phyloP scores from a whole-genome alignment of 2,888 invertebrate genomes.

The Coelinius sp. region DNA sequence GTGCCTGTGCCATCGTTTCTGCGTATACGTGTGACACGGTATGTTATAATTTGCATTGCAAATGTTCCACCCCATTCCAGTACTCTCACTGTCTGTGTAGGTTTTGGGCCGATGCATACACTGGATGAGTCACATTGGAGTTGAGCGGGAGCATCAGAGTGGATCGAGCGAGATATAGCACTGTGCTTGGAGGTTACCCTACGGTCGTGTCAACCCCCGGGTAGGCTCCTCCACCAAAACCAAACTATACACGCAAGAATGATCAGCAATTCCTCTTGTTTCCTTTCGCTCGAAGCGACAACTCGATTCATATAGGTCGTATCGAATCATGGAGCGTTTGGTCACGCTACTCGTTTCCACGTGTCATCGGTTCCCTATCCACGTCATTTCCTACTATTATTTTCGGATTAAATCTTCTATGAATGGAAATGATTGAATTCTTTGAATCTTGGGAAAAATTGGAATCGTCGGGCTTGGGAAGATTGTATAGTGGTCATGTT shows the following conservation, averaged over 20 bases:
- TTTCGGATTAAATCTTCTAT: slow-evolving; percentile 4
- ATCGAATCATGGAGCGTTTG: slow-evolving; percentile 45
- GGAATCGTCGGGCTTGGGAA: not conserved
- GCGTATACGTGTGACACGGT: slow-evolving; percentile 55
- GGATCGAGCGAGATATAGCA: slow-evolving; percentile 32
- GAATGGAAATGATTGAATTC: slow-evolving; percentile 37
- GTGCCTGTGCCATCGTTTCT: slow-evolving; percentile 32
- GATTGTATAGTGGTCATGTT: not conserved
- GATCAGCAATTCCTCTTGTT: slow-evolving; percentile 43
- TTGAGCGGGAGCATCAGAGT: slow-evolving; percentile 32
- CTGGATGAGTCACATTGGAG: slow-evolving; percentile 47
- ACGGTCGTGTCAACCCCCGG: slow-evolving; percentile 31
- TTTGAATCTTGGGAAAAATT: no score
- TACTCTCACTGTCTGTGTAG: slow-evolving; percentile 40
- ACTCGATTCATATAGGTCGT: slow-evolving; percentile 46
- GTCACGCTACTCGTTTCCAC: slow-evolving; percentile 46
- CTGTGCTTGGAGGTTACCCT: slow-evolving; percentile 14
- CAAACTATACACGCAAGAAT: slow-evolving; percentile 46
- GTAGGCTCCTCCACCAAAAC: slow-evolving; percentile 23
- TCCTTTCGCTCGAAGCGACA: slow-evolving; percentile 46
- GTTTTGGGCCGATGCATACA: slow-evolving; percentile 40
- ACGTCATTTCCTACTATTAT: slow-evolving; percentile 23
- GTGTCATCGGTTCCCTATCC: slow-evolving; percentile 31
- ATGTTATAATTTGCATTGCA: slow-evolving; percentile 68
- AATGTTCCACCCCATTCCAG: slow-evolving; percentile 56